These are phyloP conservation scores for Ivindomyrus marchei DNA, from an alignment of 2,113 vertebrate species.

Conservation along the genomic window DNA sequence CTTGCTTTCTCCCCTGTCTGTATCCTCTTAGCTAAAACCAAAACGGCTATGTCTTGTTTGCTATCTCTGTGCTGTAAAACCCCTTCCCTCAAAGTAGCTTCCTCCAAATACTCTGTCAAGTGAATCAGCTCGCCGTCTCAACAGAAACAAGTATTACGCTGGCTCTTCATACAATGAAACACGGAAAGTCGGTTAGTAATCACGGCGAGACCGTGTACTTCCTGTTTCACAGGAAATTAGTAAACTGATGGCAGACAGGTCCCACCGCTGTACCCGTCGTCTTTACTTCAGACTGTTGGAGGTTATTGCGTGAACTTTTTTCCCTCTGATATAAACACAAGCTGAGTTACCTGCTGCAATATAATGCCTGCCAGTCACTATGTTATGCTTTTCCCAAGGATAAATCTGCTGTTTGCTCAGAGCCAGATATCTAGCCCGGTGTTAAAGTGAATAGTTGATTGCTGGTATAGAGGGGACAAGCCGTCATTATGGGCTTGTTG, in stretches of 20 bases:
- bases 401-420: background rate
- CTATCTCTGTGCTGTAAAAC: background rate
- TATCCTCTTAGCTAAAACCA: background rate
- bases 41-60: background rate
- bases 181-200: background rate
- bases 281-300: background rate
- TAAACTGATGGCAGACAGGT: background rate
- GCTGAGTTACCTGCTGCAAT: background rate
- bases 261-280: background rate
- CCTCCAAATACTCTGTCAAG: background rate
- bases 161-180: background rate
- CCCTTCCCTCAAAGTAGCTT: background rate
- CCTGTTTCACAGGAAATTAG: slow-evolving; percentile 9
- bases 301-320: background rate
- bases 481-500: background rate
- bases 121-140: background rate
- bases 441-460: background rate
- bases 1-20: background rate
- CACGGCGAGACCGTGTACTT: background rate
- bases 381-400: background rate
- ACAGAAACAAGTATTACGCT: background rate
- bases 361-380: background rate
- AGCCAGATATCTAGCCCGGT: background rate
- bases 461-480: background rate
- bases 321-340: background rate